Evolutionary conservation across 2,888 invertebrate species (phyloP).

Genomic region (Polyommatus iphigenia): DNA sequence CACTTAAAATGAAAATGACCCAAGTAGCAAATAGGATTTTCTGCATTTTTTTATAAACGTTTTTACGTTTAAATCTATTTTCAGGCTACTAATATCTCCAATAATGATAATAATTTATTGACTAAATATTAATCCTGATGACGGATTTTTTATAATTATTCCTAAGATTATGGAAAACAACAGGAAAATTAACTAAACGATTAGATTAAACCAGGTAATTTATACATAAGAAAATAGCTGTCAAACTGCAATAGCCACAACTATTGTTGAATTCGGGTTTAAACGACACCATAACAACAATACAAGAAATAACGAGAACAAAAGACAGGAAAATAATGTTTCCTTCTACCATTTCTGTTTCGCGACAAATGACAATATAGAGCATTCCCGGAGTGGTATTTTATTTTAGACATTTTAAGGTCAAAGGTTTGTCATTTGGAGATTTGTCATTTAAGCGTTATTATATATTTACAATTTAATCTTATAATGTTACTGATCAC

Average conservation of each 20-base stretch:
- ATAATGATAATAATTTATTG: too few species aligned
- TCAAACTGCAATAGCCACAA: not conserved
- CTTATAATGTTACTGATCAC: not conserved
- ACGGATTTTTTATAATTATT: too few species aligned
- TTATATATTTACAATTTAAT: not conserved
- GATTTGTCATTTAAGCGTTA: constrained; percentile 15
- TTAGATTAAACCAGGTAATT: not conserved
- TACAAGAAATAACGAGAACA: constrained; percentile 20
- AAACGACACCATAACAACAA: constrained; percentile 6
- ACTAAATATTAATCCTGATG: too few species aligned
- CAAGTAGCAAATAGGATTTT: too few species aligned
- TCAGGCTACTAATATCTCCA: too few species aligned
- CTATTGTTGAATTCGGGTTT: constrained; percentile 21
- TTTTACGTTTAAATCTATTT: too few species aligned
- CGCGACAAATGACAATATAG: constrained; percentile 26
- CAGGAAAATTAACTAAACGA: not conserved
- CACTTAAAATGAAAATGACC: too few species aligned
- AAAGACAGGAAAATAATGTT: constrained; percentile 30
- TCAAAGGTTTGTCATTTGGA: constrained; percentile 8
- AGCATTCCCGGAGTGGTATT: constrained; percentile 8
- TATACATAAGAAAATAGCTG: not conserved
- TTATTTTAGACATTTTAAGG: constrained; percentile 27
- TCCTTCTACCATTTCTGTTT: constrained; percentile 18
- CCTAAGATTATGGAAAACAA: not conserved
- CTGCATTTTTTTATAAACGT: too few species aligned